phyloP scores from a whole-genome alignment of 2,113 vertebrate species.

The Muntiacus muntjak region DNA sequence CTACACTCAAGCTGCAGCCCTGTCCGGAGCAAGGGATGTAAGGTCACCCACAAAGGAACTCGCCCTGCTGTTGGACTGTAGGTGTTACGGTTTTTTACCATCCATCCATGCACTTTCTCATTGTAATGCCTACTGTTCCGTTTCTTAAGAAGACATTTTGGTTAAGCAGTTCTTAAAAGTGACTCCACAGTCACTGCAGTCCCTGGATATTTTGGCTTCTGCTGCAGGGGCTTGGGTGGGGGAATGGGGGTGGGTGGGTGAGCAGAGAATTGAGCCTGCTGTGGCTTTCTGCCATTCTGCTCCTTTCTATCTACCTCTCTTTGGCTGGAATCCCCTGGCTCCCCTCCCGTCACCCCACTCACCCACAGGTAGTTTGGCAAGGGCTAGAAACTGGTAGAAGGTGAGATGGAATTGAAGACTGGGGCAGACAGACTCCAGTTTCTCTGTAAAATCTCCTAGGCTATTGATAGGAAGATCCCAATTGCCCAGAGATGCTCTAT shows the following conservation, averaged over 20 bases:
- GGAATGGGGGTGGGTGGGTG: not conserved
- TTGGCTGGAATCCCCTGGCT: slow-evolving; percentile 4
- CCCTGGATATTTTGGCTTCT: not conserved
- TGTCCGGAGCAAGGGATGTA: not conserved
- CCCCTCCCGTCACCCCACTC: not conserved
- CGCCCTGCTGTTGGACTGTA: not conserved
- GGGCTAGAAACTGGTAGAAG: not conserved
- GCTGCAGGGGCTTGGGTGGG: not conserved
- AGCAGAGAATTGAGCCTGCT: not conserved
- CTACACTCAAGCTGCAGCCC: not conserved
- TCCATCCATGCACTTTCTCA: not conserved
- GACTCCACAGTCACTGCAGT: not conserved
- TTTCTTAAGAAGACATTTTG: not conserved
- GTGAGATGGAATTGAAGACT: not conserved
- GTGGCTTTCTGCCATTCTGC: not conserved
- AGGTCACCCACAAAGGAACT: not conserved
- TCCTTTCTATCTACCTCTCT: not conserved
- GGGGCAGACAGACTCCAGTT: not conserved
- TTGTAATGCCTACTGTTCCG: not conserved
- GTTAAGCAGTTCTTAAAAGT: not conserved
- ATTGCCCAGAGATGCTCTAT: not conserved
- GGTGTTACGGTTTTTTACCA: not conserved
- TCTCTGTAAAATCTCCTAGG: not conserved
- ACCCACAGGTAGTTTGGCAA: not conserved
- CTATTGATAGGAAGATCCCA: not conserved